Base-by-base conservation (phyloP, 2,888 invertebrate genomes). In the Cryptus viduatorius region DNA sequence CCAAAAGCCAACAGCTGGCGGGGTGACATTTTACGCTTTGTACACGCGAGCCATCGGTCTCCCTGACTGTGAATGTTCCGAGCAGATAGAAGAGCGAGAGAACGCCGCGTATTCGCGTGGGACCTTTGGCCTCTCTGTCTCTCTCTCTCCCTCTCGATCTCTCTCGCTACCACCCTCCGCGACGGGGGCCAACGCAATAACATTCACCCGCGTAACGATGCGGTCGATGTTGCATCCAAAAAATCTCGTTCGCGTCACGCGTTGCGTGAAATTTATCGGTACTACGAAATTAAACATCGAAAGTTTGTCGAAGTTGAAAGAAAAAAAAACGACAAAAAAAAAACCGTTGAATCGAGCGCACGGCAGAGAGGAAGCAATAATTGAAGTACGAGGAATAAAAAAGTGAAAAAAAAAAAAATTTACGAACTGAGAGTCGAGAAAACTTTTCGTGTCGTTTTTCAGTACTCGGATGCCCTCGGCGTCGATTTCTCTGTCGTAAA, bases 21-120 rank as follows among this genome's bases (percentile, higher is more conserved):
- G 83, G 77, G 85, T 87, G 84, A 88, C 86, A 83, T 88, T 89
- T 88, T 86, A 89, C 84, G 89, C 79, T 87, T 72, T 67, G 79
- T 72, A 79, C 80, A 81, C 69, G 67, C 24, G 44, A 67, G 61
- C 53, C 29, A 69, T 53, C 71, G 79, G 37, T 61, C 72, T 76
- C 44, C 61, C 64, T n/a, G 24, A 31, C 42, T 64, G 50, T 59
- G 67, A 82, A 75, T 71, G 65, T 50, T 24, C 16, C 19, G 19
- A 53, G 14, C 12, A 16, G 56, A 14, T 31, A 42, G 53, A 78
- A 12, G 64, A 72, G 50, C 42, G n/a, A 44, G 16, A 10, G 48
- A 53, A 44, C 48, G 29, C 50, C 83, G 46, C 31, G 50, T 29
- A 65, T 77, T 81, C 73, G 42, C 24, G 19, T n/a, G 77, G 64